Evolutionary conservation across 2,797 vertebrate genomes (phyloP), one percentile per base, ranked within the genome.

Genomic region (Delichon dasypus): DNA sequence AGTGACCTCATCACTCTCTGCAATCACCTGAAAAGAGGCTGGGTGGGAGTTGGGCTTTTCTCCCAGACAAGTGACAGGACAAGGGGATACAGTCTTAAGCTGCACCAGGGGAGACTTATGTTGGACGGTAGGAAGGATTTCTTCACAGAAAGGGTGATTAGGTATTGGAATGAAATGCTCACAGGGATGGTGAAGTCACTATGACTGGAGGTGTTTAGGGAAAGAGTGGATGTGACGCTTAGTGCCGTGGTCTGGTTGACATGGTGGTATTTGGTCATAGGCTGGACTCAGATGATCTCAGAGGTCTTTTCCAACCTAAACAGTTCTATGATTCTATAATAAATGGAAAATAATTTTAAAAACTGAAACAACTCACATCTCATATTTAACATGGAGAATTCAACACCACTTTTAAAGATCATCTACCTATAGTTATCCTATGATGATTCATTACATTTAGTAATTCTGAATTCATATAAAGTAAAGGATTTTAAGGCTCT

Each of bases 31-130:
- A 34, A 77, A 77, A 10, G 18, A 71, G 65, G 21, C 18, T 1
- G 0, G 11, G 29, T 18, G 10, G 13, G 47, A 14, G 21, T 62
- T 2, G 0, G 4, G 21, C 17, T 34, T 29, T 53, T 71, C 45
- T 71, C 72, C 58, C 45, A 27, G 48, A 10, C 13, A 10, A 42
- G 21, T 4, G 22, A 48, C 16, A 72, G 16, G 15, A 29, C 26
- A 36, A 53, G n/a, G 51, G 15, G n/a, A 30, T 21, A 16, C 6
- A 40, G 21, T 20, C 45, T 53, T 53, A 32, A 58, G 7, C 25
- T 53, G n/a, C 17, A 47, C 13, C 18, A 53, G 11, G 9, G 12
- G 21, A 47, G 25, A 16, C 15, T 82, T 48, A 23, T 32, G 27
- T 12, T 36, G 34, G 13, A 40, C 6, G 17, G 23, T n/a, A 32